Percentiles rank a stretch among this genome's conserved stretches.
These are phyloP conservation scores for Crocodylus rhombifer DNA, from an alignment of 2,797 vertebrate species.

Conservation along the genomic window DNA sequence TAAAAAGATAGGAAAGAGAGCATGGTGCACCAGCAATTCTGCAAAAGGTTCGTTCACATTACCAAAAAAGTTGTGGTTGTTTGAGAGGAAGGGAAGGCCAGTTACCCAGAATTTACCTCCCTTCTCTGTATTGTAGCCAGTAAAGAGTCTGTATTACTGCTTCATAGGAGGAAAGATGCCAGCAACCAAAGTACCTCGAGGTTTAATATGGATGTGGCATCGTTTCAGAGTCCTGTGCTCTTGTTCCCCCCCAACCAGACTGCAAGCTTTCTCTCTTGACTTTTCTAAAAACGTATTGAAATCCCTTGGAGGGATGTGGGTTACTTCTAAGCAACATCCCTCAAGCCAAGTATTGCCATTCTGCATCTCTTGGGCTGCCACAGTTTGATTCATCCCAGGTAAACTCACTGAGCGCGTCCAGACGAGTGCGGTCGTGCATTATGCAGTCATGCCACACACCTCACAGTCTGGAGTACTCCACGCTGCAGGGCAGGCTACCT, in stretches of 20 bases:
- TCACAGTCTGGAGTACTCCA: too few species aligned
- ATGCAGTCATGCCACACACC: too few species aligned
- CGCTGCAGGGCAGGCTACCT: too few species aligned
- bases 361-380: background rate
- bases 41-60: background rate
- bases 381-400: background rate
- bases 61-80: background rate
- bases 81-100: background rate
- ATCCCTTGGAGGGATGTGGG: background rate
- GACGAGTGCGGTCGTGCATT: too few species aligned
- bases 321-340: background rate
- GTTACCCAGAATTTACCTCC: background rate
- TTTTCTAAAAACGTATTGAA: background rate
- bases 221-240: background rate
- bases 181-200: constrained; percentile 6
- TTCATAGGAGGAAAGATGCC: background rate
- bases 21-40: constrained; percentile 5
- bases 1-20: background rate
- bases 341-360: background rate
- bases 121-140: background rate
- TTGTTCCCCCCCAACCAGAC: background rate
- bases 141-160: background rate
- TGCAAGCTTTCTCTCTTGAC: background rate
- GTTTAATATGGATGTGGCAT: background rate
- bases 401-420: too few species aligned